Conservation (phyloP, 2,888 invertebrate genomes). For the Hemaris fuciformis region DNA sequence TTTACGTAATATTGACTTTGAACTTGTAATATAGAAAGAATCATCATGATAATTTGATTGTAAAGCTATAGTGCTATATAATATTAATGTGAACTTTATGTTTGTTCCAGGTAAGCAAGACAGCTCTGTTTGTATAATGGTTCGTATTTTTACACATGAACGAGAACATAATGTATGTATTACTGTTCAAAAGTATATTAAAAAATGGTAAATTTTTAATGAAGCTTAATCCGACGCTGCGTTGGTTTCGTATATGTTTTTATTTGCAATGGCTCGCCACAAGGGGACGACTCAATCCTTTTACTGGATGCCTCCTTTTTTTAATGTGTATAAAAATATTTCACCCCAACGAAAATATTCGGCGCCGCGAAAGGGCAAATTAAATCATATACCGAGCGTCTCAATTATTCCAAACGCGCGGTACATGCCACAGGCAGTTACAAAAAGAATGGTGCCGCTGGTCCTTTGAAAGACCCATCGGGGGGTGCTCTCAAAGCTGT, state of each 20-base stretch:
- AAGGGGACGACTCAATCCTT: constrained; percentile 23
- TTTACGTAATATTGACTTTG: constrained; percentile 2
- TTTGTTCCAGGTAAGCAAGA: not conserved
- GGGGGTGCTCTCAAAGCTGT: constrained; percentile 76
- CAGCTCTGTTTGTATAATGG: not conserved
- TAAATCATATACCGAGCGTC: constrained; percentile 75
- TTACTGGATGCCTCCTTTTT: constrained; percentile 33
- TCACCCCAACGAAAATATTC: constrained; percentile 53
- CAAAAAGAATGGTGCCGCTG: constrained; percentile 72
- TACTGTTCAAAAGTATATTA: too few relatives aligned
- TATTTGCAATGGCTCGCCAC: not conserved
- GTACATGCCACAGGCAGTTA: constrained; percentile 62
- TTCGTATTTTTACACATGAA: too few relatives aligned
- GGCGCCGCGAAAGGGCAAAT: constrained; percentile 69
- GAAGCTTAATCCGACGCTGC: not conserved
- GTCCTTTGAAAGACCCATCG: constrained; percentile 77
- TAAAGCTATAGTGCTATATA: not conserved
- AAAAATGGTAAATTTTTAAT: not conserved
- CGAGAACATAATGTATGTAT: too few relatives aligned
- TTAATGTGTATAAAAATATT: constrained; percentile 45
- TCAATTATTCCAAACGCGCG: constrained; percentile 76
- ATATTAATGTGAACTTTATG: not conserved
- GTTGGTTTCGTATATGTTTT: not conserved
- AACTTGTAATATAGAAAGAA: not conserved
- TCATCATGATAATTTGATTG: not conserved